Evolutionary conservation across 2,113 vertebrate genomes (phyloP), one percentile per base, ranked within the genome.

Genomic region (Perognathus longimembris): DNA sequence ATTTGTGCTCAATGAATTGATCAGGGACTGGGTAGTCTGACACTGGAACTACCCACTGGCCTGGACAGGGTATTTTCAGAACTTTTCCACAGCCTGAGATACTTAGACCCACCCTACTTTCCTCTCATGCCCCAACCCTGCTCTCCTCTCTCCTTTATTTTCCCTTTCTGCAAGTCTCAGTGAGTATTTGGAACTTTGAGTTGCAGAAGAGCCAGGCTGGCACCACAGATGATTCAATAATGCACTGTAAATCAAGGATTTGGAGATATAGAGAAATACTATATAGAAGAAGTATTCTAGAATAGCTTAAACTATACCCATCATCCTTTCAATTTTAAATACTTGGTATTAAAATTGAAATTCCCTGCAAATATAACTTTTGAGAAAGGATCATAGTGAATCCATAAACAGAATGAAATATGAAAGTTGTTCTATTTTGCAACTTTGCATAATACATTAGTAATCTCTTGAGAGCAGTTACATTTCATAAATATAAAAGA

Each of bases 391-490:
- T n/a, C 32, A 91, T 21, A 21, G 2, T 66, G 28, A 78, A 63
- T 69, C n/a, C 11, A 38, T 69, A 63, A 77, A 30, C 26, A 40
- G 90, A 22, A 59, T 42, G 22, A 74, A 84, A 38, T 64, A 15
- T 85, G 36, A 61, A 94, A 93, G 77, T 22, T 38, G n/a, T 78
- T 9, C 8, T 61, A 42, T 64, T 95, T 85, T 91, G 5, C n/a
- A 89, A 89, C 34, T 78, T 54, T 94, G 64, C 42, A 50, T 67
- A 71, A 81, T 67, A 38, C 22, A 83, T 8, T 79, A 92, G n/a
- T 26, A 77, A 77, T 95, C 32, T 88, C 61, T 45, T 45, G 7
- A 66, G 61, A 81, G 42, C 22, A 77, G 74, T 50, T 92, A 86
- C 45, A 15, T 38, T 87, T 77, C 69, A 85, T 32, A 70, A 84